phyloP scores from a whole-genome alignment of 2,888 invertebrate species.

The Sinotaia quadrata region DNA sequence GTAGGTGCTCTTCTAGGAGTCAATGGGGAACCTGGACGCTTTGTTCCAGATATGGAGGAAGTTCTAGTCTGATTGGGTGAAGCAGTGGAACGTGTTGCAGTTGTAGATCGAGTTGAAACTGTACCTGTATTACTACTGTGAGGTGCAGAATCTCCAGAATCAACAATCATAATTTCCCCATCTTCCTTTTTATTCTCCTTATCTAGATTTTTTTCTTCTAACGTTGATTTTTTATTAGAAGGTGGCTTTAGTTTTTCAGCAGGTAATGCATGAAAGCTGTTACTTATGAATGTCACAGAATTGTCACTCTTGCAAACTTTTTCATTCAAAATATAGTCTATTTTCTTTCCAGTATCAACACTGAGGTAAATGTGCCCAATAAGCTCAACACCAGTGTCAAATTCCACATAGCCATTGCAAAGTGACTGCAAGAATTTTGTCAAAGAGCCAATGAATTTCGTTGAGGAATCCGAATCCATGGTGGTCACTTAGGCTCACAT shows the following conservation, averaged over 20 bases:
- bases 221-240: conserved; percentile 24
- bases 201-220: neutral
- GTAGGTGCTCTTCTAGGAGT: neutral
- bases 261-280: conserved; percentile 42
- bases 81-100: neutral
- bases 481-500: neutral
- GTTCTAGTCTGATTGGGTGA: conserved; percentile 1
- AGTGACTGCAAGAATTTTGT: conserved; percentile 39
- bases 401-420: conserved; percentile 43
- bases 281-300: conserved; percentile 41
- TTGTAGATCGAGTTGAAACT: neutral
- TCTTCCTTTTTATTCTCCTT: conserved; percentile 26
- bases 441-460: conserved; percentile 40
- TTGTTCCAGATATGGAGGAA: conserved; percentile 1
- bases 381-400: conserved; percentile 40
- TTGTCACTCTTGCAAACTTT: conserved; percentile 43
- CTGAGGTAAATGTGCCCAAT: conserved; percentile 42
- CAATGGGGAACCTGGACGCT: conserved; percentile 23
- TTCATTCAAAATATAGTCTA: conserved; percentile 42
- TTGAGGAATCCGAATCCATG: conserved; percentile 41
- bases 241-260: conserved; percentile 33
- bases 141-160: conserved; percentile 30
- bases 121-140: conserved; percentile 36
- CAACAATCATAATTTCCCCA: conserved; percentile 20
- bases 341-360: conserved; percentile 39